Evolutionary conservation across 2,797 vertebrate species (phyloP).

Genomic region (Hydrolagus colliei): DNA sequence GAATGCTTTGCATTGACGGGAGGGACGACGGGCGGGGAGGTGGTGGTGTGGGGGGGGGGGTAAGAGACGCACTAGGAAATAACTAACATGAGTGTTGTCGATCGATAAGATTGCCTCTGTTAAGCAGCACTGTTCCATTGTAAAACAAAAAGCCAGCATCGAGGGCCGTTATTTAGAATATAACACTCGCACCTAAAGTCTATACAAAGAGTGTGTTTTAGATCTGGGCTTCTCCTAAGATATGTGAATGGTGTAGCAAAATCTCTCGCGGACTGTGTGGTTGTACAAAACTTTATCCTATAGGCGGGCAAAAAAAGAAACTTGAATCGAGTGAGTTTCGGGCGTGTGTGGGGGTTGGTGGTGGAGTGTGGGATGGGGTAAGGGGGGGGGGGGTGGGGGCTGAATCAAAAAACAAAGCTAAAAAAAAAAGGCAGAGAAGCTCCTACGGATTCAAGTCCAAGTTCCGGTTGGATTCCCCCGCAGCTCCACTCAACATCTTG

Average conservation of each 20-base stretch:
- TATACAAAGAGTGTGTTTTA: background rate
- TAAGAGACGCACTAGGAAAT: background rate
- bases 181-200: background rate
- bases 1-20: too few relatives aligned
- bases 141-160: background rate
- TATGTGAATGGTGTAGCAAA: background rate
- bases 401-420: too few relatives aligned
- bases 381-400: too few relatives aligned
- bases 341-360: too few relatives aligned
- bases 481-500: constrained; percentile 63
- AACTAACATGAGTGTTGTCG: background rate
- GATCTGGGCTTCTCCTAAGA: background rate
- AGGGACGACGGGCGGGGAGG: too few relatives aligned
- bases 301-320: background rate
- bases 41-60: background rate
- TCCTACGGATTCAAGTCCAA: constrained; percentile 64
- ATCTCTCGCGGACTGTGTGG: background rate
- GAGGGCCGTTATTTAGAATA: background rate
- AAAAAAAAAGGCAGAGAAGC: constrained; percentile 1
- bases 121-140: background rate
- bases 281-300: constrained; percentile 20
- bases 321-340: too few relatives aligned
- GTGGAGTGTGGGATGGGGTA: too few relatives aligned
- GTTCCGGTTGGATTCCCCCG: constrained; percentile 75
- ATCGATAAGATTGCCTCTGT: background rate